phyloP scores from a whole-genome alignment of 2,888 invertebrate species.

The Phorcus lineatus region DNA sequence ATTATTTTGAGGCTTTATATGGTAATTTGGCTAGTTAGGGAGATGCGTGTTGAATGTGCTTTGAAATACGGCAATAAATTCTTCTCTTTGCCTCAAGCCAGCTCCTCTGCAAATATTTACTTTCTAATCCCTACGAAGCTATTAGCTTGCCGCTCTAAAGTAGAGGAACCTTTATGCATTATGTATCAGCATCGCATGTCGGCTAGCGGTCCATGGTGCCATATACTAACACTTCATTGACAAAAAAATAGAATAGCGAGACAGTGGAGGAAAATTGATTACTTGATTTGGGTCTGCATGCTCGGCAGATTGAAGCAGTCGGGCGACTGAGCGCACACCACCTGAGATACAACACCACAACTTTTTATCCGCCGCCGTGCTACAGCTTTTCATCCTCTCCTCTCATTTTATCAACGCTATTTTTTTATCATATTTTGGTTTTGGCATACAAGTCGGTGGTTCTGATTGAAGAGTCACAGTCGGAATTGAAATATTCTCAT shows the following conservation, averaged over 20 bases:
- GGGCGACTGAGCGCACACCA: neutral
- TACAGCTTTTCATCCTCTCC: neutral
- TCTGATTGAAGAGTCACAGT: neutral
- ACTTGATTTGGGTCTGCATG: conserved; percentile 12
- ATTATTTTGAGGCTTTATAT: conserved; percentile 27
- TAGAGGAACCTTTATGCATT: conserved; percentile 22
- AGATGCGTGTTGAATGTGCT: conserved; percentile 17
- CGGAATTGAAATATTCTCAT: conserved; percentile 4
- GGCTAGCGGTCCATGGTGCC: neutral
- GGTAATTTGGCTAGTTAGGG: conserved; percentile 23
- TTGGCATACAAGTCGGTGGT: neutral
- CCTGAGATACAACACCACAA: neutral
- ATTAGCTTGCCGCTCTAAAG: conserved; percentile 24
- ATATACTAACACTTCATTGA: conserved; percentile 25
- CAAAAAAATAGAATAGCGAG: conserved; percentile 25
- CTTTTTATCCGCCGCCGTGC: too few relatives aligned
- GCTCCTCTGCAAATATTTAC: conserved; percentile 27
- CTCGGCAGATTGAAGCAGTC: neutral
- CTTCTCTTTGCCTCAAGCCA: conserved; percentile 14
- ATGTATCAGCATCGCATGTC: conserved; percentile 23
- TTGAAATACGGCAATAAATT: conserved; percentile 30
- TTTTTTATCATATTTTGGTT: conserved; percentile 12
- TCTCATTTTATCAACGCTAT: neutral
- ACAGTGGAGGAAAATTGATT: conserved; percentile 29
- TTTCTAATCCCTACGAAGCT: conserved; percentile 23